Conservation (phyloP, 2,113 vertebrate genomes). For the Lophura nycthemera region DNA sequence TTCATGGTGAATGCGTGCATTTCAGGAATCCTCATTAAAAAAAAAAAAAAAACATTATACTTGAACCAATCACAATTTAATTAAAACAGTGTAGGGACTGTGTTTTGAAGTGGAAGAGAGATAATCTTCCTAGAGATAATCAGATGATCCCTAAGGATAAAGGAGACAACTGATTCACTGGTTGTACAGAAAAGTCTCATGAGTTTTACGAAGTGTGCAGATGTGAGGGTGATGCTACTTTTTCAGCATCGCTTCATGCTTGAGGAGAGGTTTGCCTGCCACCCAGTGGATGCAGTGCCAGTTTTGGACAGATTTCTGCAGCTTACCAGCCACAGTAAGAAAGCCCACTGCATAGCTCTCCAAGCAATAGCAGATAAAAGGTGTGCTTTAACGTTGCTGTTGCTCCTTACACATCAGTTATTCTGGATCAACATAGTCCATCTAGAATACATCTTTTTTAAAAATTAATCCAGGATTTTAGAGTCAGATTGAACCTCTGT, state of each 20-base stretch:
- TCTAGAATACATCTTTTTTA: fast-evolving
- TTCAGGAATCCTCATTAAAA: not conserved
- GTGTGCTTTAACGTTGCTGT: fast-evolving
- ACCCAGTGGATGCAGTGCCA: conserved; percentile 40
- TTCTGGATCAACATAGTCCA: not conserved
- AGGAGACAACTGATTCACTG: not conserved
- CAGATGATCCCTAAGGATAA: not conserved
- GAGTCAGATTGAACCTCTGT: not conserved
- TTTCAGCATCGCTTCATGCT: not conserved
- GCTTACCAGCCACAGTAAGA: fast-evolving
- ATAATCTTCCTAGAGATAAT: not conserved
- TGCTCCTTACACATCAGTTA: not conserved
- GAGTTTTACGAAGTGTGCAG: not conserved
- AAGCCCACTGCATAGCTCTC: fast-evolving
- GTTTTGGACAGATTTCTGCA: not conserved
- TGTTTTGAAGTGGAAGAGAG: not conserved
- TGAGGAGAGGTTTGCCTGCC: conserved; percentile 47
- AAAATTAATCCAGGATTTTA: not conserved
- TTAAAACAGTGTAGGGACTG: not conserved
- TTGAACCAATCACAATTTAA: not conserved
- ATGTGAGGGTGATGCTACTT: not conserved
- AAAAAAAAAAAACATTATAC: not conserved
- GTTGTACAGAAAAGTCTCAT: not conserved
- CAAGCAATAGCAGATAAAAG: not conserved
- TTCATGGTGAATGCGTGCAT: not conserved